A percentile compares a stretch with the other conserved stretches of the same genome.
Conservation (phyloP, 2,113 vertebrate genomes). For the Macaca fascicularis region DNA sequence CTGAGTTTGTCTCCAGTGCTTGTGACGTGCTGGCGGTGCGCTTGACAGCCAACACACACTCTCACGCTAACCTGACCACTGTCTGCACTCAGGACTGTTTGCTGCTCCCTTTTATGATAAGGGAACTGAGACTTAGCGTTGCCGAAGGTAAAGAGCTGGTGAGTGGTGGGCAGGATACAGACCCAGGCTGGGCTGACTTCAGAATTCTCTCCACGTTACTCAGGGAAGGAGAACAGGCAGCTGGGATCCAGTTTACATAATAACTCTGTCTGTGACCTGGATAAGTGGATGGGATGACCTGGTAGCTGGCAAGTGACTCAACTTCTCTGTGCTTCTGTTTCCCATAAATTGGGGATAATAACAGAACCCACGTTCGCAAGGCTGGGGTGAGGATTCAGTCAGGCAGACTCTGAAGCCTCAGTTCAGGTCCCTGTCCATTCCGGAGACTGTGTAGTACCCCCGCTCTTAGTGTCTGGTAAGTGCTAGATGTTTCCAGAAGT, state of each 20-base stretch:
- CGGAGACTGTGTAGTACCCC: accelerated
- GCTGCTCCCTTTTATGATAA: neutral
- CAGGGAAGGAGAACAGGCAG: neutral
- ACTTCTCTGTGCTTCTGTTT: neutral
- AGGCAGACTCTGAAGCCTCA: neutral
- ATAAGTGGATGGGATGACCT: no score
- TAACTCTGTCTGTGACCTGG: neutral
- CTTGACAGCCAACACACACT: accelerated
- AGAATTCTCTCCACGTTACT: neutral
- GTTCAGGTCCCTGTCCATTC: accelerated
- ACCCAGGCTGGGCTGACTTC: accelerated
- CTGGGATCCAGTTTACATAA: accelerated
- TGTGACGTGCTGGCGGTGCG: accelerated
- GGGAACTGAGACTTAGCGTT: neutral
- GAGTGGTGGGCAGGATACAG: neutral
- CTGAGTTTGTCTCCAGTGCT: neutral
- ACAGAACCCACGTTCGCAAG: neutral
- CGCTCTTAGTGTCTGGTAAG: neutral
- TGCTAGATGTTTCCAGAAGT: neutral
- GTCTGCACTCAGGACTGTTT: accelerated
- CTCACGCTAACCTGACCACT: neutral
- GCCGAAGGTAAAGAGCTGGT: neutral
- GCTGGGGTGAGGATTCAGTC: neutral
- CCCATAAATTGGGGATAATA: neutral
- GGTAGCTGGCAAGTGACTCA: neutral